Evolutionary conservation across 2,888 invertebrate genomes (phyloP), one percentile per base, ranked within the genome.

Genomic region (Drosophila atripex): DNA sequence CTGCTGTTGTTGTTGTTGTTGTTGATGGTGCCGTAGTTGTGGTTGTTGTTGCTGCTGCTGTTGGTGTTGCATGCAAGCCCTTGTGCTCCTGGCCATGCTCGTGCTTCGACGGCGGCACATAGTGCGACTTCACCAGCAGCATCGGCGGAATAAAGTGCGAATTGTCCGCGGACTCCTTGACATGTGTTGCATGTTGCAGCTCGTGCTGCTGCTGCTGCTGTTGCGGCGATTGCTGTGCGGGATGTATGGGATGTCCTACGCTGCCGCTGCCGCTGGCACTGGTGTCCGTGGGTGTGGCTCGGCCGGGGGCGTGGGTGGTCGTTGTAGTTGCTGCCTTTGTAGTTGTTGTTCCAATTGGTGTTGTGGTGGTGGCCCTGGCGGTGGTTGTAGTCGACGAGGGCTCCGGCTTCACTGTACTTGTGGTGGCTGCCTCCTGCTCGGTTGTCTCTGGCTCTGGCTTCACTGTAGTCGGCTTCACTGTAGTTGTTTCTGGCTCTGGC

Each of bases 141-240:
- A 92, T 92, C 43, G 92, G 92, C 14, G 92, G 92, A 66, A 92
- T 91, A 49, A 92, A 92, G 73, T 91, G 92, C 11, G 90, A 89
- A 60, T 89, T 91, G 71, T 91, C 91, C 18, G 82, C 78, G 7
- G 90, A 78, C 71, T 90, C 91, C 58, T 91, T 91, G 25, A 89
- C 72, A 55, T 91, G 90, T 16, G 64, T 71, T 7, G 80, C 75
- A 73, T 89, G 90, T 45, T 72, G 73, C 55, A 57, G 4, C 21
- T 60, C 60, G 39, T 60, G 61, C 43, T 28, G 14, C 3, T 39
- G 30, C 32, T 49, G 52, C 18, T 38, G 63, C 61, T 23, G 46
- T 12, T 55, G 65, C 11, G 14, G 39, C 73, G 89, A 64, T 51
- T 89, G 89, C 53, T 90, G 90, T 1, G 58, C 71, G 41, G 90